Percentiles rank a stretch among this genome's conserved stretches.
Conservation (phyloP, 2,113 vertebrate genomes). For the Trinectes maculatus region DNA sequence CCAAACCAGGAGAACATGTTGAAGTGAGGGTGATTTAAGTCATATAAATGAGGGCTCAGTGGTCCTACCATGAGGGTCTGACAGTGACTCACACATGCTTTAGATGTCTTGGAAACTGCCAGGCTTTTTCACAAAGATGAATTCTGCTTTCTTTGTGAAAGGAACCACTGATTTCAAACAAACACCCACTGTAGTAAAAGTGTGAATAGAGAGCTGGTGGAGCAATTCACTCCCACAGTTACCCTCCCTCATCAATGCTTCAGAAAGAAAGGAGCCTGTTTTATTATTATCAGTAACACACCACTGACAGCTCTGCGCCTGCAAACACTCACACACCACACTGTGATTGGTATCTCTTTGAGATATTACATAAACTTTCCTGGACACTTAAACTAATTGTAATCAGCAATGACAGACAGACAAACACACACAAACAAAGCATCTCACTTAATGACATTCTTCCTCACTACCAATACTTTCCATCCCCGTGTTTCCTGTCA, state of each 20-base stretch:
- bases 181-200: conserved; percentile 35
- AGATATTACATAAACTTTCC: neutral
- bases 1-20: conserved; percentile 27
- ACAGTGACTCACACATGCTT: conserved; percentile 54
- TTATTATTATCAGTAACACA: conserved; percentile 45
- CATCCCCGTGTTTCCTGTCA: conserved; percentile 55
- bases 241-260: conserved; percentile 1
- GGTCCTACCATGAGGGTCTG: conserved; percentile 31
- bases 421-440: conserved; percentile 5
- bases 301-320: conserved; percentile 47
- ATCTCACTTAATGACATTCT: conserved; percentile 41
- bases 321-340: conserved; percentile 3
- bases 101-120: conserved; percentile 37
- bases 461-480: conserved; percentile 64
- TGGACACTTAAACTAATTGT: neutral
- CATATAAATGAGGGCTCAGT: conserved; percentile 41
- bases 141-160: conserved; percentile 31
- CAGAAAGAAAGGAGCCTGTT: conserved; percentile 15
- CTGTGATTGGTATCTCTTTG: neutral
- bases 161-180: conserved; percentile 32
- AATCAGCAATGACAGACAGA: neutral
- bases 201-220: conserved; percentile 31
- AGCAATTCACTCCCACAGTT: conserved; percentile 33
- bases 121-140: conserved; percentile 14
- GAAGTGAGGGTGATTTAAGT: conserved; percentile 43